Percentiles rank a stretch among this genome's conserved stretches.
These are phyloP conservation scores for Hippasteria phrygiana DNA, from an alignment of 53 echinoderm and acorn worm genomes.

Conservation along the genomic window DNA sequence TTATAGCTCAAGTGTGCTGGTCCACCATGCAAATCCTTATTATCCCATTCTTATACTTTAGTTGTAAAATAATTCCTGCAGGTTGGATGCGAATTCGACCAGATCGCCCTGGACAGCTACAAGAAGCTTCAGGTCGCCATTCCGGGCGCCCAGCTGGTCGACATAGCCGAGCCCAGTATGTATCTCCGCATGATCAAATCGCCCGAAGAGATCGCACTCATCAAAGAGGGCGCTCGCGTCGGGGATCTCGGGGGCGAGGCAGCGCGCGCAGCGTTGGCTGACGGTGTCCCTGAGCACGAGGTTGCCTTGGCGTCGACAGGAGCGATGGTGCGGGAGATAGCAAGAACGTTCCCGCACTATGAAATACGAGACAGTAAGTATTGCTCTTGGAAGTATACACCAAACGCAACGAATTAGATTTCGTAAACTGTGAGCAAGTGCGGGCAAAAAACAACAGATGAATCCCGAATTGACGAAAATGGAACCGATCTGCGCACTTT, in stretches of 20 bases:
- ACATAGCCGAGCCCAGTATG: constrained; percentile 84
- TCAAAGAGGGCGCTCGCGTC: constrained; percentile 81
- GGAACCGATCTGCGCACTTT: too few relatives aligned
- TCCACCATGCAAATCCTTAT: too few relatives aligned
- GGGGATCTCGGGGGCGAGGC: constrained; percentile 86
- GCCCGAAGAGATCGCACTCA: constrained; percentile 83
- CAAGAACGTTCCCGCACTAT: constrained; percentile 70
- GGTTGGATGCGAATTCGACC: constrained; percentile 72
- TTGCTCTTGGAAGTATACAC: neutral
- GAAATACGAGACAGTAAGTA: constrained; percentile 90
- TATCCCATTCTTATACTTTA: too few relatives aligned
- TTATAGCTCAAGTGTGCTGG: too few relatives aligned
- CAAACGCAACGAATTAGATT: too few relatives aligned
- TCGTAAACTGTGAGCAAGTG: too few relatives aligned
- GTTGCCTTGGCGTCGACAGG: constrained; percentile 73
- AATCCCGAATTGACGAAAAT: too few relatives aligned
- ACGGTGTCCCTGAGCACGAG: constrained; percentile 85
- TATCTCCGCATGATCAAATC: constrained; percentile 88
- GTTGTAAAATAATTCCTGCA: too few relatives aligned
- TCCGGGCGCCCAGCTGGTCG: constrained; percentile 68
- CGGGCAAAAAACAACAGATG: too few relatives aligned
- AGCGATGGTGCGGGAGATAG: constrained; percentile 92
- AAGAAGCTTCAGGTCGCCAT: constrained; percentile 72
- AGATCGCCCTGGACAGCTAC: constrained; percentile 69
- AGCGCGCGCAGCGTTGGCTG: constrained; percentile 72